Conservation (phyloP, 2,888 invertebrate species). For the Plemyria rubiginata region DNA sequence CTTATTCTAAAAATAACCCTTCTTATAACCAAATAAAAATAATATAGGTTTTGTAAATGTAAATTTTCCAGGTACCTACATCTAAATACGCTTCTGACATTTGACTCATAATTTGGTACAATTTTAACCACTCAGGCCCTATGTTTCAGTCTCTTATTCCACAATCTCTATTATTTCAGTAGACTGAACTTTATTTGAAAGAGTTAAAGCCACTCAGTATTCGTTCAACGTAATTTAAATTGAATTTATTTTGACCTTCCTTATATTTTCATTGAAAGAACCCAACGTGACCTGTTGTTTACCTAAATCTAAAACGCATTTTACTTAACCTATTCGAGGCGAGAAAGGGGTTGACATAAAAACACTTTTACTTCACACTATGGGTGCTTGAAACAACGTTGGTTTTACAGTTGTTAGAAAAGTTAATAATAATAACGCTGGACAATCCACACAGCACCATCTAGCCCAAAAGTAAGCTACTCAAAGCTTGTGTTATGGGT, state of each 20-base stretch:
- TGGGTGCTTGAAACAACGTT: constrained; percentile 25
- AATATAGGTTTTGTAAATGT: too few species aligned
- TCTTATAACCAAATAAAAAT: too few species aligned
- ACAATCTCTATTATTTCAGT: constrained; percentile 15
- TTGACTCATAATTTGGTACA: background rate
- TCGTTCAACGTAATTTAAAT: constrained; percentile 26
- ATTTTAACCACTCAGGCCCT: constrained; percentile 1
- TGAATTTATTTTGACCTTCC: constrained; percentile 32
- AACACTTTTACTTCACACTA: constrained; percentile 42
- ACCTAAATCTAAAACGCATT: constrained; percentile 28
- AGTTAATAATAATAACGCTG: too few species aligned
- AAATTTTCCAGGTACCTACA: too few species aligned
- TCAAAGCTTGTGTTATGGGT: too few species aligned
- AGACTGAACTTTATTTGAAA: constrained; percentile 21
- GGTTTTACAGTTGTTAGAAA: constrained; percentile 17
- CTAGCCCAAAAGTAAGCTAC: too few species aligned
- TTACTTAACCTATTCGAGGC: constrained; percentile 24
- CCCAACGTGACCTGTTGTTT: constrained; percentile 32
- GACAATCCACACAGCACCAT: too few species aligned
- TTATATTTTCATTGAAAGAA: constrained; percentile 27
- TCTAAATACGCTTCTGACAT: background rate
- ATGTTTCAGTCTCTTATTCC: constrained; percentile 10
- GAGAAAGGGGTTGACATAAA: constrained; percentile 42
- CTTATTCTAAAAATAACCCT: too few species aligned
- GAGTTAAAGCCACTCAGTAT: constrained; percentile 23